Conservation (phyloP, 2,113 vertebrate species). For the Arenaria interpres region DNA sequence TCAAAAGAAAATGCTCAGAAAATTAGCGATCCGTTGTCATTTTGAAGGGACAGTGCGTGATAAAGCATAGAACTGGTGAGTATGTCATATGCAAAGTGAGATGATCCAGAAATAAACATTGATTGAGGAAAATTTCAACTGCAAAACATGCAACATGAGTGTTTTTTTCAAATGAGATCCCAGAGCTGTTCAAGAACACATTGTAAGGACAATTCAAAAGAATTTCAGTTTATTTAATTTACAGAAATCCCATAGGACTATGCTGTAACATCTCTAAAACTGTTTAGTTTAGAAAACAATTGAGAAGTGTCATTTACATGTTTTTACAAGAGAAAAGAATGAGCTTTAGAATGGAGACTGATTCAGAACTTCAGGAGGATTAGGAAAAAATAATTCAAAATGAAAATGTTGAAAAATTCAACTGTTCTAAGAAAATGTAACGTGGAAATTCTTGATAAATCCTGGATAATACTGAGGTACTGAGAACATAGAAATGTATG, state of each 20-base stretch:
- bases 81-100: not conserved
- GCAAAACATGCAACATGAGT: not conserved
- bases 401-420: not conserved
- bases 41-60: not conserved
- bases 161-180: not conserved
- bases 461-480: not conserved
- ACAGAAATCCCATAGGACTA: not conserved
- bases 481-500: not conserved
- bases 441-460: not conserved
- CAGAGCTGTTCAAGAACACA: not conserved
- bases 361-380: conserved; percentile 1
- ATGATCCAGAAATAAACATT: not conserved
- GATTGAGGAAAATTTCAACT: not conserved
- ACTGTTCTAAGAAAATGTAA: not conserved
- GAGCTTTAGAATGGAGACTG: not conserved
- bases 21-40: not conserved
- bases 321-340: conserved; percentile 31
- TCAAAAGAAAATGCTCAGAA: not conserved
- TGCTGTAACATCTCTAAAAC: not conserved
- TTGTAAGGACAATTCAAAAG: not conserved
- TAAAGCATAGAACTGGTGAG: not conserved
- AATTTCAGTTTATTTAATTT: conserved; percentile 15
- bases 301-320: conserved; percentile 17
- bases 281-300: conserved; percentile 11
- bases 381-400: conserved; percentile 3